Evolutionary conservation across 2,888 invertebrate species (phyloP), one percentile per base, ranked within the genome.

Genomic region (Zaprionus obscuricornis): DNA sequence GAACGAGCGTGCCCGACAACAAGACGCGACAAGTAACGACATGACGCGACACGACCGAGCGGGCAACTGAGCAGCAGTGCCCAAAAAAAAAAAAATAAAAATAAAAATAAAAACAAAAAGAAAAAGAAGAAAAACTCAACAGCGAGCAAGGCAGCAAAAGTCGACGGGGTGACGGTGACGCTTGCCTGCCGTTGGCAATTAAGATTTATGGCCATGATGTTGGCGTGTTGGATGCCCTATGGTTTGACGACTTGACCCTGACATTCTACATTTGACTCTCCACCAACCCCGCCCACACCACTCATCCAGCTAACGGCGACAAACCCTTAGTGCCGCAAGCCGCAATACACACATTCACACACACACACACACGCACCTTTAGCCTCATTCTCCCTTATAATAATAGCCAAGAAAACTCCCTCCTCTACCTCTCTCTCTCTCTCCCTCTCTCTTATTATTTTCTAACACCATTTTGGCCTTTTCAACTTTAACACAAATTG

Each of bases 131-230:
- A n/a, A n/a, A n/a, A n/a, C n/a, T n/a, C n/a, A n/a, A n/a, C n/a
- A n/a, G 31, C 43, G 34, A 29, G 31, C 66, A 46, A 59, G 45
- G 51, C 37, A 51, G 56, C 36, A 51, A 36, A 20, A 52, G 40
- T 36, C 51, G 56, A 11, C 33, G 46, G 14, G 14, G 29, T 37
- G 18, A 20, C 49, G 60, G 78, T 76, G 74, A 66, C 84, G 79
- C 69, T 79, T 79, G 79, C 81, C 77, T 84, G 79, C n/a, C 77
- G 66, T 46, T 58, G 65, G 56, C 81, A 81, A 79, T 79, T 77
- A 79, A 79, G 79, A 79, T 79, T 84, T 79, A 79, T 79, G 78
- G 69, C 67, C 76, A 83, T 79, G n/a, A n/a, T n/a, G n/a, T n/a
- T n/a, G 77, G 78, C 79, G 84, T 83, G 79, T 51, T 66, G 68